phyloP scores from a whole-genome alignment of 2,888 invertebrate species.

The Hanleya hanleyi region DNA sequence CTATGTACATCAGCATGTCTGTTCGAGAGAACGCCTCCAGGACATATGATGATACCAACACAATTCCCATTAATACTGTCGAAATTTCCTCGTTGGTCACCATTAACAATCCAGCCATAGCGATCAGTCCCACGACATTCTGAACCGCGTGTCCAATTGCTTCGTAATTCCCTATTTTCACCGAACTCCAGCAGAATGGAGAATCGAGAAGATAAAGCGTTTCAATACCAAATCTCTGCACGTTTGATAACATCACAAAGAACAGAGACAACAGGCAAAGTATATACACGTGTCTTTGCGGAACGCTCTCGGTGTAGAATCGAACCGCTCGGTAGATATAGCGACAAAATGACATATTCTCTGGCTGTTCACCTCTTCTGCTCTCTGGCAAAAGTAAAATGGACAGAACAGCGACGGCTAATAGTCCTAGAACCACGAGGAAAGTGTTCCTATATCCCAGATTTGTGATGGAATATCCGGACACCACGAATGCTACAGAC shows the following conservation, averaged over 20 bases:
- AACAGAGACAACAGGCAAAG: slow-evolving; percentile 30
- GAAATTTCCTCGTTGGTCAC: slow-evolving; percentile 39
- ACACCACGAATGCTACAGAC: not conserved
- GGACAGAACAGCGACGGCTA: not conserved
- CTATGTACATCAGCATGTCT: slow-evolving; percentile 15
- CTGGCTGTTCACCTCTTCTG: slow-evolving; percentile 2
- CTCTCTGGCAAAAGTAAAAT: slow-evolving; percentile 36
- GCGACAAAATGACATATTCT: slow-evolving; percentile 8
- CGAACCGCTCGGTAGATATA: slow-evolving; percentile 14
- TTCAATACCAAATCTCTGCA: slow-evolving; percentile 38
- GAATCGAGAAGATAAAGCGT: slow-evolving; percentile 38
- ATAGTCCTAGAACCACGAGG: slow-evolving; percentile 17
- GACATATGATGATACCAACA: slow-evolving; percentile 5
- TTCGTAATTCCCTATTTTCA: slow-evolving; percentile 36
- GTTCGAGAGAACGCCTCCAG: slow-evolving; percentile 14
- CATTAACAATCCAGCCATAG: slow-evolving; percentile 35
- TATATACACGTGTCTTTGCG: slow-evolving; percentile 39
- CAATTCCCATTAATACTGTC: slow-evolving; percentile 11
- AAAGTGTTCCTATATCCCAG: slow-evolving; percentile 36
- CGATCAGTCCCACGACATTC: slow-evolving; percentile 29
- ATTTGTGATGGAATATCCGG: slow-evolving; percentile 35
- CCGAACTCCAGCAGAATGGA: slow-evolving; percentile 49
- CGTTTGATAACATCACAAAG: slow-evolving; percentile 19
- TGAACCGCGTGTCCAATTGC: slow-evolving; percentile 23
- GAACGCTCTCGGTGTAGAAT: slow-evolving; percentile 33